Base-by-base conservation (phyloP, 2,888 invertebrate species). In the Belgica antarctica region DNA sequence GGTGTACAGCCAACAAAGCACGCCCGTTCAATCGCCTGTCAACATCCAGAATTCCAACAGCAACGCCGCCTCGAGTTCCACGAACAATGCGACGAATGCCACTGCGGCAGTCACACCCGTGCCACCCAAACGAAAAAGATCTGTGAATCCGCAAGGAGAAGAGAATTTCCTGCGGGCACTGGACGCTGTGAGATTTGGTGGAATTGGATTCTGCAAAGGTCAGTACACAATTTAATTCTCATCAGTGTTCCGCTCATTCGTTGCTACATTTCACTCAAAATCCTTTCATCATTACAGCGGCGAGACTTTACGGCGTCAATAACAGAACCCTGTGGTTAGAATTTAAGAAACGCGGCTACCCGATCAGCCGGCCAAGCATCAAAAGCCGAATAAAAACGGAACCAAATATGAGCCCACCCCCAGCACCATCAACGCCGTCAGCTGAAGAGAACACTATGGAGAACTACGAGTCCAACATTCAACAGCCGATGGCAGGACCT, bases 311-410 rank as follows among this genome's bases (percentile, higher is more conserved):
- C 78, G 92, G 92, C 28, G 90, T 92, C 15, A 92, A 92, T 79
- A 92, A 92, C 79, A 83, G 92, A 71, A 92, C 92, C 0, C 81
- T 92, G 1, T 92, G 92, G 92, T 81, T 92, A 41, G 92, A 92
- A 76, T 92, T 91, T 77, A 91, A 90, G 76, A 90, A 90, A 78
- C 86, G 89, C 57, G 92, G 92, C 0, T 92, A 92, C 78, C 90
- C 90, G 1, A 89, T 90, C 75, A 89, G 87, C 76, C 82, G 91
- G 73, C 87, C 90, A 12, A 90, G 90, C 76, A 87, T 90, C 73
- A 90, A 89, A 76, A 88, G 86, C 73, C 82, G 90, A 62, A 88
- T 89, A 70, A 89, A 89, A 73, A 85, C 87, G 72, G 87, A 87
- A 75, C 79, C 81, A 65, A 84, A 86, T 76, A 81, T 86, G 47